Evolutionary conservation across 2,888 invertebrate genomes (phyloP).

Genomic region (Abrostola tripartita): DNA sequence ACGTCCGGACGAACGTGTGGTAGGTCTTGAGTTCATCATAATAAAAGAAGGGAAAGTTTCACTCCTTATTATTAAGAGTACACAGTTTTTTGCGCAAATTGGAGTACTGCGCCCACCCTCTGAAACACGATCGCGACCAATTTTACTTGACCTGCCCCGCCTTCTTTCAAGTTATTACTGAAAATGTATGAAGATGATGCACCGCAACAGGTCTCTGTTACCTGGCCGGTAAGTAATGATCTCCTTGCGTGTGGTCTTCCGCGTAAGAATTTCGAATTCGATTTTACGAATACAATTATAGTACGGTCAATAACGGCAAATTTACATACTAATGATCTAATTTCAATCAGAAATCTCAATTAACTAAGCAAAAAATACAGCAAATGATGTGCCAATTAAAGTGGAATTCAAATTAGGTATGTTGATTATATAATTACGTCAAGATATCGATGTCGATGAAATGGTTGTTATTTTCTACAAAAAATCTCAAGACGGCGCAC

Average conservation of each 20-base stretch:
- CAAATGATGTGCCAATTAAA: slow-evolving; percentile 70
- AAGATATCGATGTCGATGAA: slow-evolving; percentile 68
- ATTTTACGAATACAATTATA: slow-evolving; percentile 68
- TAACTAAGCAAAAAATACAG: slow-evolving; percentile 64
- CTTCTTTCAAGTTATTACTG: slow-evolving; percentile 55
- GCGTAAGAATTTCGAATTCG: slow-evolving; percentile 65
- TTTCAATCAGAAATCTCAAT: slow-evolving; percentile 64
- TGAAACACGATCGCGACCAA: slow-evolving; percentile 67
- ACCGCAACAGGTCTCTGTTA: slow-evolving; percentile 59
- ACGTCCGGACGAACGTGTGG: slow-evolving; percentile 53
- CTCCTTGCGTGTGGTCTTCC: slow-evolving; percentile 78
- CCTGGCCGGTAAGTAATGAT: slow-evolving; percentile 70
- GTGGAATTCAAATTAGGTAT: slow-evolving; percentile 67
- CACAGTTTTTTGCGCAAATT: slow-evolving; percentile 69
- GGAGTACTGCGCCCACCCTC: slow-evolving; percentile 72
- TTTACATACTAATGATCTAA: slow-evolving; percentile 72
- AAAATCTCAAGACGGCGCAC: slow-evolving; percentile 54
- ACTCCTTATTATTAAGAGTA: slow-evolving; percentile 65
- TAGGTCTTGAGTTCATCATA: slow-evolving; percentile 62
- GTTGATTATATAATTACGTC: slow-evolving; percentile 68
- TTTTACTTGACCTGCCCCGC: slow-evolving; percentile 58
- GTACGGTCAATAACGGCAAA: slow-evolving; percentile 61
- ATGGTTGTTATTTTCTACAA: slow-evolving; percentile 63
- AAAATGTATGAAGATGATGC: slow-evolving; percentile 60
- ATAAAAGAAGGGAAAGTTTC: slow-evolving; percentile 69